Percentiles rank a stretch among this genome's conserved stretches.
Evolutionary conservation across 2,888 invertebrate species (phyloP).

Genomic region (Amiota communis): DNA sequence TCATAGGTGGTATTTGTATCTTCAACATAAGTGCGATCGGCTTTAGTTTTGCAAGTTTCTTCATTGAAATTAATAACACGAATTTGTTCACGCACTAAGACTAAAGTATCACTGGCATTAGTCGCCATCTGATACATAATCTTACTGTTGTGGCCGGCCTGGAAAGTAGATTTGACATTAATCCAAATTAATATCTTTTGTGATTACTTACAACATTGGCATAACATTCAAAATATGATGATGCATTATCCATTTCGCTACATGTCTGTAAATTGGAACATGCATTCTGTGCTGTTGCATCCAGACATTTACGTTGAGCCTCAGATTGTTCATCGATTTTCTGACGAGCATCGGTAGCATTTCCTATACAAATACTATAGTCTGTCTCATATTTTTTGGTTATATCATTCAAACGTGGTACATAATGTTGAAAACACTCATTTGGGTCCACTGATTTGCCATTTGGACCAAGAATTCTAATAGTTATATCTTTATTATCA

Average conservation of each 20-base stretch:
- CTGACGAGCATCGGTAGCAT: neutral
- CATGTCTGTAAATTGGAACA: slow-evolving; percentile 35
- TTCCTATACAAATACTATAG: slow-evolving; percentile 28
- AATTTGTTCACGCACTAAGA: slow-evolving; percentile 32
- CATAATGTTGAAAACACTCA: slow-evolving; percentile 43
- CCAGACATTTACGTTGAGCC: neutral
- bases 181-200: neutral
- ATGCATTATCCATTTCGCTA: neutral
- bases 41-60: slow-evolving; percentile 34
- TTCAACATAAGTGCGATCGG: slow-evolving; percentile 45
- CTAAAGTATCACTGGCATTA: slow-evolving; percentile 37
- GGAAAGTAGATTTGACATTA: neutral
- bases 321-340: slow-evolving; percentile 7
- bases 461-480: neutral
- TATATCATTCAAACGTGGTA: slow-evolving; percentile 38
- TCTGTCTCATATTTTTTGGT: slow-evolving; percentile 26
- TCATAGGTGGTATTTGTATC: slow-evolving; percentile 39
- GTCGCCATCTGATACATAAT: slow-evolving; percentile 36
- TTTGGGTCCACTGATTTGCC: neutral
- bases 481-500: neutral
- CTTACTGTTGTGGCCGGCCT: slow-evolving; percentile 33
- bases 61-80: neutral
- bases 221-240: slow-evolving; percentile 39
- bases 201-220: slow-evolving; percentile 36
- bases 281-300: slow-evolving; percentile 1